Evolutionary conservation across 2,113 vertebrate species (phyloP).

Genomic region (Daboia siamensis): DNA sequence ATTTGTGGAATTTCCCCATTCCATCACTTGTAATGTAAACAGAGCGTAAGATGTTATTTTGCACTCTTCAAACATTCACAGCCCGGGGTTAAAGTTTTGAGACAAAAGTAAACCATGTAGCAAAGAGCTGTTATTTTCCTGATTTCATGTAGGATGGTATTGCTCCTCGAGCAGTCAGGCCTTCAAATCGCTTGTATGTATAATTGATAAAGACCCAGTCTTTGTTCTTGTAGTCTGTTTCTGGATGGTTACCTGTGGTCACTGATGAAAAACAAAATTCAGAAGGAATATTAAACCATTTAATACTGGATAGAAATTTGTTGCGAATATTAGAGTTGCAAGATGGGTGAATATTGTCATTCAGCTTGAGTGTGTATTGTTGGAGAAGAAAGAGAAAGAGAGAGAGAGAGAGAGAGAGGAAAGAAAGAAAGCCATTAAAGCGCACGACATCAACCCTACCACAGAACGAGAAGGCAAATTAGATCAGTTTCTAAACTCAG

Average conservation of each 20-base stretch:
- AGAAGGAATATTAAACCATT: not conserved
- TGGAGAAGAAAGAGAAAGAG: not conserved
- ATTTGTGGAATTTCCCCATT: conserved; percentile 37
- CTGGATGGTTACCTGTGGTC: conserved; percentile 84
- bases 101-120: conserved; percentile 15
- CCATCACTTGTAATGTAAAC: conserved; percentile 39
- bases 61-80: conserved; percentile 33
- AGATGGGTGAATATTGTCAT: fast-evolving
- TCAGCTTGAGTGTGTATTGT: not conserved
- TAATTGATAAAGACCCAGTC: conserved; percentile 99
- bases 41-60: conserved; percentile 30
- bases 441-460: not conserved
- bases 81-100: conserved; percentile 40
- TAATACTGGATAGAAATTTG: not conserved
- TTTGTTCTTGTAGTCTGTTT: conserved; percentile 95
- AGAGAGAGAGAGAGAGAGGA: not conserved
- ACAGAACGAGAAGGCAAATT: not conserved
- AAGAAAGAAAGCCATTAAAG: not conserved
- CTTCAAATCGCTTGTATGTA: conserved; percentile 98
- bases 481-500: not conserved
- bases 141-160: conserved; percentile 97
- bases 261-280: conserved; percentile 58
- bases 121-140: conserved; percentile 73
- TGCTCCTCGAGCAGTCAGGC: conserved; percentile 90
- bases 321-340: not conserved